Evolutionary conservation across 2,113 vertebrate species (phyloP), one percentile per base, ranked within the genome.

Genomic region (Tupaia chinensis): DNA sequence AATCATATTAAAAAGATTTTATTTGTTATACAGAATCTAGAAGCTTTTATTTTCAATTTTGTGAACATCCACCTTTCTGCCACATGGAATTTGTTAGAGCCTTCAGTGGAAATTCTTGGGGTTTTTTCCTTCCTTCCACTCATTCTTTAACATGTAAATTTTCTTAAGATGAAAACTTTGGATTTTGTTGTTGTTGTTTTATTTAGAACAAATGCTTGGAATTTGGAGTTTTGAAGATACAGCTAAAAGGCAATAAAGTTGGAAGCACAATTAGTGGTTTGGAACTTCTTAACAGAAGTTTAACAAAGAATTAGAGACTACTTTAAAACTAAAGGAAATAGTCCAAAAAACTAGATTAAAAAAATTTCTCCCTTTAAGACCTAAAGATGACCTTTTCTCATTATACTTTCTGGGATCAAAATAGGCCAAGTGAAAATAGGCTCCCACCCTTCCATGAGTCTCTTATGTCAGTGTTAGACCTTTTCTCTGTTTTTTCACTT

Each of bases 241-340:
- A 94, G 32, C 77, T 89, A 61, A 74, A 88, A 88, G 70, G 20
- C 54, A 68, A 0, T 70, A 7, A 92, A 94, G 12, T 63, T 74
- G 23, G 54, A 89, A 73, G 60, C 20, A 53, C 14, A 44, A 0
- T 89, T 81, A 84, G 68, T 94, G 77, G 77, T 91, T 94, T 95
- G 82, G 87, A 96, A 91, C 56, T 77, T 80, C 76, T 80, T 74
- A 54, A 93, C 58, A 94, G 68, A 91, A 61, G 27, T 93, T 69
- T 88, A 87, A 73, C 25, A 95, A 95, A 61, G 87, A 95, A 81
- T 90, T 93, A 95, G 86, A 83, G 12, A 85, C 20, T 66, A 63
- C 73, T 93, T 95, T 82, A 93, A 80, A 53, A 88, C 29, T 72
- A 69, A 68, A 90, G 73, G 53, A 95, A 94, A 44, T 69, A 89